phyloP scores from a whole-genome alignment of 37 sponge, comb jelly and placozoan genomes.

The Hormiphora californensis region DNA sequence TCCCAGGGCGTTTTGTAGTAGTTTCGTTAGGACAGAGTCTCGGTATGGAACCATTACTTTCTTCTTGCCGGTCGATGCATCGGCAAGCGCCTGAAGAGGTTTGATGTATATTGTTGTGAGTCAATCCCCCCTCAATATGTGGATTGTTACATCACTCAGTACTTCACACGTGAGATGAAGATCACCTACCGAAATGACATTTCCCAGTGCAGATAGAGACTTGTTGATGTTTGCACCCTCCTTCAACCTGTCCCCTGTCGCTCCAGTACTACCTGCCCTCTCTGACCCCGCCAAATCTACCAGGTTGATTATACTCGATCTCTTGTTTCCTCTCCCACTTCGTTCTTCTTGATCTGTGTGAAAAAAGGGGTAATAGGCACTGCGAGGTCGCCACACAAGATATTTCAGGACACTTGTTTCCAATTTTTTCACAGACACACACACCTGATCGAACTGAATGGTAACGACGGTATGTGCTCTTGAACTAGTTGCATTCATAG shows the following conservation, averaged over 20 bases:
- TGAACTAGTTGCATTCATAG: conserved; percentile 61
- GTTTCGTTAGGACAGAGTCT: conserved; percentile 58
- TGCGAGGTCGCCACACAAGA: not conserved
- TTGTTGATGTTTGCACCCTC: conserved; percentile 62
- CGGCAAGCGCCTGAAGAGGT: conserved; percentile 53
- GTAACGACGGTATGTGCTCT: conserved; percentile 62
- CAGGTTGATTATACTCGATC: conserved; percentile 58
- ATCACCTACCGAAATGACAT: conserved; percentile 57
- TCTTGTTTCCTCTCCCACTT: conserved; percentile 58
- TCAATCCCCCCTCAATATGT: not conserved
- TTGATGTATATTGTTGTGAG: not conserved
- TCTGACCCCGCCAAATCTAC: conserved; percentile 60
- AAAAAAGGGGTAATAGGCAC: not conserved
- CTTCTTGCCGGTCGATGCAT: conserved; percentile 55
- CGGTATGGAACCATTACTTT: conserved; percentile 58
- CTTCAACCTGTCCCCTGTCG: conserved; percentile 58
- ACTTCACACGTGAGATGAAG: not conserved
- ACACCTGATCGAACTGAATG: conserved; percentile 50
- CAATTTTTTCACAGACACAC: no score
- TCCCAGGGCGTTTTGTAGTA: conserved; percentile 59
- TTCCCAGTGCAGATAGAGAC: conserved; percentile 57
- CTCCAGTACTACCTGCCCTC: conserved; percentile 59
- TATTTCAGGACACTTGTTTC: no score
- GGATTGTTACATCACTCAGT: not conserved
- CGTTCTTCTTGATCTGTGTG: conserved; percentile 56